Evolutionary conservation across 2,113 vertebrate genomes (phyloP).

Genomic region (Eolophus roseicapilla): DNA sequence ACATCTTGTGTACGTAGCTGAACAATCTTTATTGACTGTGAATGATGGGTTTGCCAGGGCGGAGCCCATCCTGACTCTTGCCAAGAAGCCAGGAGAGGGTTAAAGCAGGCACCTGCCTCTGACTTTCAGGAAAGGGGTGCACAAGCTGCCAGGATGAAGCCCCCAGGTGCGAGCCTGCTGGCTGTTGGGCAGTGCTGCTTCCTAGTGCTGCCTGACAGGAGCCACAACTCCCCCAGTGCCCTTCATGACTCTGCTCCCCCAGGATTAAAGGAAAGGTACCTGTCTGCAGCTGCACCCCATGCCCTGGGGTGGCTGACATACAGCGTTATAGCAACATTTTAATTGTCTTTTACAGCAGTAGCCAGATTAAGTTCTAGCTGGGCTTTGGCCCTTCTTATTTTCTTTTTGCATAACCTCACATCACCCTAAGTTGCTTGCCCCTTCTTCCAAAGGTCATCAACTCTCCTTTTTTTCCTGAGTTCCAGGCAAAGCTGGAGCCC

Average conservation of each 20-base stretch:
- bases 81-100: neutral
- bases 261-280: neutral
- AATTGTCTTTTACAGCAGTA: neutral
- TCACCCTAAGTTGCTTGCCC: neutral
- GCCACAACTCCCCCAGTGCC: neutral
- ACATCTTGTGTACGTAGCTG: neutral
- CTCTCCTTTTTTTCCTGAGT: neutral
- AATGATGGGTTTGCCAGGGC: neutral
- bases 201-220: neutral
- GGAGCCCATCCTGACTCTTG: neutral
- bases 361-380: neutral
- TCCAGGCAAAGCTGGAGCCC: neutral
- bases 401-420: neutral
- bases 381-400: neutral
- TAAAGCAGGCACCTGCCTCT: neutral
- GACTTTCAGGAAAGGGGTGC: neutral
- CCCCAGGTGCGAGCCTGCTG: neutral
- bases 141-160: neutral
- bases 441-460: neutral
- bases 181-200: neutral
- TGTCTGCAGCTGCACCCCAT: neutral
- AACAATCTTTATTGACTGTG: neutral
- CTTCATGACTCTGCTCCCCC: neutral
- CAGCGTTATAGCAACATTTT: neutral
- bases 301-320: neutral